phyloP scores from a whole-genome alignment of 2,113 vertebrate species.

The Nycticebus coucang region DNA sequence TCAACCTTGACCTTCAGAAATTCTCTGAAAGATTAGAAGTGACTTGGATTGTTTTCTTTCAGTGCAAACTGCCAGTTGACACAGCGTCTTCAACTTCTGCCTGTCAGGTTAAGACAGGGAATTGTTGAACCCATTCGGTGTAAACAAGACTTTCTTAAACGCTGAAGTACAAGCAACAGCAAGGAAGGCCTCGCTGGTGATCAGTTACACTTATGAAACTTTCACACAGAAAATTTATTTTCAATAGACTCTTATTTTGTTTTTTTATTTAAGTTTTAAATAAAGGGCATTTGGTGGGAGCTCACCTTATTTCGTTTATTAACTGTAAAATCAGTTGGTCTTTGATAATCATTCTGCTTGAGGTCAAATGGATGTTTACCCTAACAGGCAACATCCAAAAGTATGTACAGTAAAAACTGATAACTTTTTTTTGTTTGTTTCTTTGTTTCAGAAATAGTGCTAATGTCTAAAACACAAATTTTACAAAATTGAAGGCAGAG shows the following conservation, averaged over 20 bases:
- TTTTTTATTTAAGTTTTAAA: too few relatives aligned
- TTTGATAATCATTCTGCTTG: not conserved
- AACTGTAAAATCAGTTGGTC: constrained; percentile 24
- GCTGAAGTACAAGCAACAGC: not conserved
- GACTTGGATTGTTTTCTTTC: constrained; percentile 57
- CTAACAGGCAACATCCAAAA: constrained; percentile 34
- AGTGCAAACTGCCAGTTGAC: constrained; percentile 15
- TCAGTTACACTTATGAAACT: not conserved
- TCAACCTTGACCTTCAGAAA: constrained; percentile 63
- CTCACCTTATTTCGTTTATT: not conserved
- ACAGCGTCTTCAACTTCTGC: constrained; percentile 35
- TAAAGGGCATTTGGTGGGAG: too few relatives aligned
- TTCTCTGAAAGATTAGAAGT: constrained; percentile 43
- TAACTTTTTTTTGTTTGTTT: not conserved
- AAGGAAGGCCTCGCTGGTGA: not conserved
- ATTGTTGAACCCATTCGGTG: not conserved
- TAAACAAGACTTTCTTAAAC: constrained; percentile 32
- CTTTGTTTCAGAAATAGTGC: not conserved
- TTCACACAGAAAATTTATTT: constrained; percentile 43
- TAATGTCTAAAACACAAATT: constrained; percentile 33
- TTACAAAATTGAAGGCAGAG: not conserved
- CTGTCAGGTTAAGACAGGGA: constrained; percentile 43
- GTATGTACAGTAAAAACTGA: constrained; percentile 14
- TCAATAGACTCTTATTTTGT: not conserved
- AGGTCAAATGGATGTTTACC: constrained; percentile 35